These are phyloP conservation scores for Sebastes vulpes DNA, from an alignment of 2,797 vertebrate genomes.

Conservation along the genomic window DNA sequence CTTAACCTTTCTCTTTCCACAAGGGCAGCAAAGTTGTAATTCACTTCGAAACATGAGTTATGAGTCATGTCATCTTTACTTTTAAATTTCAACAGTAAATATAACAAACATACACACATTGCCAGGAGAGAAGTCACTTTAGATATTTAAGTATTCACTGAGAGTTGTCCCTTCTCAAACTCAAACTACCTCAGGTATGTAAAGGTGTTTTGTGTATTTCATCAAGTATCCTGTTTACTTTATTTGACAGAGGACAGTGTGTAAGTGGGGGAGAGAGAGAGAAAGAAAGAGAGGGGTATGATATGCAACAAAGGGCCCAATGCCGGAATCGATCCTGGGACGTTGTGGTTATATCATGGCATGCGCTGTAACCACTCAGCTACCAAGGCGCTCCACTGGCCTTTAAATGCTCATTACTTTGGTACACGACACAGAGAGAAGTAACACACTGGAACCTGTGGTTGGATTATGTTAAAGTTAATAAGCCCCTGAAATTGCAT, in stretches of 20 bases:
- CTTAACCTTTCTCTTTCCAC: constrained; percentile 40
- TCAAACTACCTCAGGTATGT: background rate
- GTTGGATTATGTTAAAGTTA: background rate
- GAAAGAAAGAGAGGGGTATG: too few relatives aligned
- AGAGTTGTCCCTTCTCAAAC: background rate
- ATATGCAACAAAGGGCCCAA: too few relatives aligned
- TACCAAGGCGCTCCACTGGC: background rate
- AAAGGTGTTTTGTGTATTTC: background rate
- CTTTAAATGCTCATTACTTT: constrained; percentile 14
- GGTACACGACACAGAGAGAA: background rate
- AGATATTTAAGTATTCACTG: background rate
- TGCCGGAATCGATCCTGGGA: too few relatives aligned
- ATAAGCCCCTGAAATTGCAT: constrained; percentile 7
- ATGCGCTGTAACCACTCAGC: too few relatives aligned
- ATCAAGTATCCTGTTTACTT: background rate
- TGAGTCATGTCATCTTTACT: background rate
- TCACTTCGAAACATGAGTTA: constrained; percentile 15
- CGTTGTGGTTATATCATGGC: too few relatives aligned
- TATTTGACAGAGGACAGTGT: too few relatives aligned
- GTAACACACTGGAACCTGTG: background rate
- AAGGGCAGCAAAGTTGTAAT: constrained; percentile 21
- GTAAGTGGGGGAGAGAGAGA: too few relatives aligned
- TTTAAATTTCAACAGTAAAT: background rate
- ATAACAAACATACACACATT: background rate
- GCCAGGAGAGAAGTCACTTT: background rate